phyloP scores from a whole-genome alignment of 2,113 vertebrate species.

The Mungos mungo region DNA sequence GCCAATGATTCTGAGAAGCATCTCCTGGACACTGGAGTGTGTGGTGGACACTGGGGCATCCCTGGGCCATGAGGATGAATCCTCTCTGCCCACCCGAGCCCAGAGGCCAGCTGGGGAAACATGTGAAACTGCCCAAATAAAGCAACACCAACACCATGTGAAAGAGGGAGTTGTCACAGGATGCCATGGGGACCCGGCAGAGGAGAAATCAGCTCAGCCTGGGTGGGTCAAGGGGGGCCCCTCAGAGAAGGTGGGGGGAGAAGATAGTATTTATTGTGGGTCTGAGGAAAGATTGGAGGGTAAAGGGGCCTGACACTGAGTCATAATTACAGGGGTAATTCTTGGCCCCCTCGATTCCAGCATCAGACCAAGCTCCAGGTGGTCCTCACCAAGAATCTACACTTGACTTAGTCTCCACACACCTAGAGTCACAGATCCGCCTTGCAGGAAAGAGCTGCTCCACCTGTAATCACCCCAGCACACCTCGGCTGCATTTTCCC shows the following conservation, averaged over 20 bases:
- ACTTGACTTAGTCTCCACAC: neutral
- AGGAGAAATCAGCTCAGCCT: neutral
- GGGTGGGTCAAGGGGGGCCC: neutral
- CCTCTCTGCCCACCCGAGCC: neutral
- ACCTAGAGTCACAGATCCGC: neutral
- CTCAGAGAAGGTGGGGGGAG: neutral
- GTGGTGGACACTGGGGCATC: neutral
- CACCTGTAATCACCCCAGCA: neutral
- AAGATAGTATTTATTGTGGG: neutral
- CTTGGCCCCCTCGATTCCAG: neutral
- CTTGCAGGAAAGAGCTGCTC: neutral
- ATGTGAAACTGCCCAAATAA: neutral
- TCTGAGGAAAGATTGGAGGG: neutral
- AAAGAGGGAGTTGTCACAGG: neutral
- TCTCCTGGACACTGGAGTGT: neutral
- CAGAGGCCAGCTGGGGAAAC: neutral
- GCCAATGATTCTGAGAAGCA: neutral
- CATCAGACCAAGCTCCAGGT: neutral
- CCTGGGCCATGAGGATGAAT: neutral
- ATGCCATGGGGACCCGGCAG: neutral
- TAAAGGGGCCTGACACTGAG: neutral
- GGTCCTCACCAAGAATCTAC: neutral
- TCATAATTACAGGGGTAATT: neutral
- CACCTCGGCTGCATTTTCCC: neutral
- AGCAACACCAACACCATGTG: neutral